Base-by-base conservation (phyloP, 2,797 vertebrate genomes). In the Enteromius treurensis region DNA sequence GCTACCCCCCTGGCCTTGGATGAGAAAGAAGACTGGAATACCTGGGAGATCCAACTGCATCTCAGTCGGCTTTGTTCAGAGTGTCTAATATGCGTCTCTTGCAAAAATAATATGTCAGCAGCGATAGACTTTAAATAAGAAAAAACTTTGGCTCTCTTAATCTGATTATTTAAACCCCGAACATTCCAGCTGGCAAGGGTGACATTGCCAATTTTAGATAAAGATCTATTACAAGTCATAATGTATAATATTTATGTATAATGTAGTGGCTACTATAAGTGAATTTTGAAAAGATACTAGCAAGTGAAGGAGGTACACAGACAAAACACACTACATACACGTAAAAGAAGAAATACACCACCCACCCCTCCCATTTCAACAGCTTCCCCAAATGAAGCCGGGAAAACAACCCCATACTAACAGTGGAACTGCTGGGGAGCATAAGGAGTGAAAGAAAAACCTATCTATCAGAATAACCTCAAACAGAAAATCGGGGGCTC, bases 21-120 rank as follows among this genome's bases (percentile, higher is more conserved):
- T 4, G 79, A 82, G n/a, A 82, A 87, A 2, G 67, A 68, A 1
- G 83, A 79, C 8, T 83, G 79, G 21, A 79, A 87, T 5, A 85
- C 58, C 10, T 87, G 83, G 1, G 75, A 85, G 8, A 79, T 15
- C 86, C 75, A 85, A 15, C 29, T 0, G 15, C 64, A 49, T 19
- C 77, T 80, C 32, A 85, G 26, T 1, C 4, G 14, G 5, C 37
- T 68, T 21, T 85, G 75, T 53, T 82, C 79, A 32, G 58, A 75
- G 15, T 74, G 68, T 10, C 29, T 49, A 13, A 76, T 81, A 6
- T 84, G 81, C 13, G 86, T 82, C 26, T 87, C 80, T 65, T 82
- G 80, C 9, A 82, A 34, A 45, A 74, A 82, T 32, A 82, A 53
- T 32, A 82, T 82, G 21, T 76, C 71, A 69, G 67, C 67, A 11